Evolutionary conservation across 2,113 vertebrate species (phyloP).

Genomic region (Sciurus niger): DNA sequence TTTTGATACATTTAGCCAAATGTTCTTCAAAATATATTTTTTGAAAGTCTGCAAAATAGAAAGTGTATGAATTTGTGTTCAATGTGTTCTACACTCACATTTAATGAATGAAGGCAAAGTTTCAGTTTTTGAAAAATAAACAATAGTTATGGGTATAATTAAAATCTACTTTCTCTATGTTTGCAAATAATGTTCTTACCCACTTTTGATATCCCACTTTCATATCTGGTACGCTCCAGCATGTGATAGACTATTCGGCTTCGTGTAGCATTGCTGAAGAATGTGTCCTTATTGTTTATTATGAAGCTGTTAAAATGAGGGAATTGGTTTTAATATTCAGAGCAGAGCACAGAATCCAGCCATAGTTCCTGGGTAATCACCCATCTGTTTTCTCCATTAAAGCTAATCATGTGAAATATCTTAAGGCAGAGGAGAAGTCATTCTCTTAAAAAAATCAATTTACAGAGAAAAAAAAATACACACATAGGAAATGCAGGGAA

Average conservation of each 20-base stretch:
- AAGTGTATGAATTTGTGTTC: neutral
- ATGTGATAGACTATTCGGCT: conserved; percentile 99
- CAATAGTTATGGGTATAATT: neutral
- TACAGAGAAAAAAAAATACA: neutral
- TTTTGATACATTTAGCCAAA: neutral
- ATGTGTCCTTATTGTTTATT: conserved; percentile 97
- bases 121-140: conserved; percentile 8
- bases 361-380: neutral
- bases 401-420: neutral
- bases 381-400: conserved; percentile 49
- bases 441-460: conserved; percentile 22
- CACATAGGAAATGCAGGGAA: conserved; percentile 39
- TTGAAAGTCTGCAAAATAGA: neutral
- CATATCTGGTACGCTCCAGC: conserved; percentile 98
- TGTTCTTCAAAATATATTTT: neutral
- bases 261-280: conserved; percentile 99
- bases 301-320: conserved; percentile 92
- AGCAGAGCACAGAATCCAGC: conserved; percentile 3
- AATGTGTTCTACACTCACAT: neutral
- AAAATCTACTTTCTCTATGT: neutral
- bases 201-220: conserved; percentile 98
- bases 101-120: neutral
- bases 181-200: conserved; percentile 89
- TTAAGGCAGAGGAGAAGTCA: neutral
- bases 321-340: conserved; percentile 71